These are phyloP conservation scores for Callitettix versicolor DNA, from an alignment of 1,140 invertebrate species.

Conservation along the genomic window DNA sequence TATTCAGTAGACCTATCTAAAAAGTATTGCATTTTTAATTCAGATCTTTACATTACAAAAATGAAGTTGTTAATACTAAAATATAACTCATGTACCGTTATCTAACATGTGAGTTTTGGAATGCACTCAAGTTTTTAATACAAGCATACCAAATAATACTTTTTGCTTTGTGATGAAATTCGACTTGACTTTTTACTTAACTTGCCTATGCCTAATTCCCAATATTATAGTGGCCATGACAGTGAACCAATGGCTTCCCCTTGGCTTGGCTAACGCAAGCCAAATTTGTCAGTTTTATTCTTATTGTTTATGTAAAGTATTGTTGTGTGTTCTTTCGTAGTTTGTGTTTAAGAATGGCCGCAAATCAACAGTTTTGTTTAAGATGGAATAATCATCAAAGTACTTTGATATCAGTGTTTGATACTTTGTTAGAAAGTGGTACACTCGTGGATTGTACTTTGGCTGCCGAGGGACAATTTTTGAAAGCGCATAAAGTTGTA, in stretches of 20 bases:
- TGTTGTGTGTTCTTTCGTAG: neutral
- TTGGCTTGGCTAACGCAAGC: neutral
- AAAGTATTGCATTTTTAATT: too few species aligned
- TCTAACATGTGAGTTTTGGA: too few species aligned
- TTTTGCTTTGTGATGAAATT: too few species aligned
- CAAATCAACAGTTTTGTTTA: conserved; percentile 72
- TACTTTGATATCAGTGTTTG: conserved; percentile 83
- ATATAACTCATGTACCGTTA: too few species aligned
- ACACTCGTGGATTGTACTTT: conserved; percentile 87
- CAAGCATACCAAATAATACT: too few species aligned
- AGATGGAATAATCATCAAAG: conserved; percentile 91
- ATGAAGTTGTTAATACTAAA: too few species aligned
- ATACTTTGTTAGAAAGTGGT: conserved; percentile 78
- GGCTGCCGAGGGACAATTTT: conserved; percentile 78
- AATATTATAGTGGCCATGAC: too few species aligned
- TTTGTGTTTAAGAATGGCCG: conserved; percentile 6
- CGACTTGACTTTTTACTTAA: too few species aligned
- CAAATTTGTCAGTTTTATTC: neutral
- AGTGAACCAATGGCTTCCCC: conserved; percentile 4
- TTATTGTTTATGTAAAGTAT: neutral
- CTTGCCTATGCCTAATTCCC: too few species aligned
- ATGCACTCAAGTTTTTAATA: too few species aligned
- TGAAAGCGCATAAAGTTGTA: conserved; percentile 89
- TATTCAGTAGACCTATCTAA: too few species aligned
- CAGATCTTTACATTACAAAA: too few species aligned